phyloP scores from a whole-genome alignment of 2,113 vertebrate genomes.

The Perccottus glenii region DNA sequence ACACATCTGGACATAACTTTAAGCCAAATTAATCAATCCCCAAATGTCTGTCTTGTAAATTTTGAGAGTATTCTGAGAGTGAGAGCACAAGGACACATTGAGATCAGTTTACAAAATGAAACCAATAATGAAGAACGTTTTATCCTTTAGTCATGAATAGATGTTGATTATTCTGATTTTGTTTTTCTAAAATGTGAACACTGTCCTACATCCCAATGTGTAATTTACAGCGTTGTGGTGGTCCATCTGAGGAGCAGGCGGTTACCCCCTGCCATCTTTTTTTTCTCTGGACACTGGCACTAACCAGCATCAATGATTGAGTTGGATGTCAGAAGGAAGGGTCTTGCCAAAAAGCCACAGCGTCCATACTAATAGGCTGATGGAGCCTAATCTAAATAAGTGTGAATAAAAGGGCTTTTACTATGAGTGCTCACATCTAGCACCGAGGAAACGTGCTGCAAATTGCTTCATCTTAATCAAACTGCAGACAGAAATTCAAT shows the following conservation, averaged over 20 bases:
- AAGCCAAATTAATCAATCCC: too few species aligned
- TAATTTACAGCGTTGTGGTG: constrained; percentile 44
- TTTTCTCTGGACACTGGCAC: constrained; percentile 56
- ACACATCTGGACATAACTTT: too few species aligned
- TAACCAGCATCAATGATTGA: constrained; percentile 65
- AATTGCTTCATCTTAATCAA: constrained; percentile 46
- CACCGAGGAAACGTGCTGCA: constrained; percentile 24
- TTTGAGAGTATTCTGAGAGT: too few species aligned
- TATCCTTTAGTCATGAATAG: too few species aligned
- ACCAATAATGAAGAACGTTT: too few species aligned
- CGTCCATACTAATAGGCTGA: constrained; percentile 63
- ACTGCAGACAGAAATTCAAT: constrained; percentile 35
- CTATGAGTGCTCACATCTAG: constrained; percentile 51
- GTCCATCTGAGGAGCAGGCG: constrained; percentile 46
- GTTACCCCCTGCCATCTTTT: constrained; percentile 43
- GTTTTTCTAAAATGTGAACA: constrained; percentile 16
- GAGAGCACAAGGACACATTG: too few species aligned
- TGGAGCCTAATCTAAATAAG: constrained; percentile 66
- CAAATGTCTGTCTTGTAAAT: too few species aligned
- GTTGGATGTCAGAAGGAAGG: constrained; percentile 63
- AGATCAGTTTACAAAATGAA: too few species aligned
- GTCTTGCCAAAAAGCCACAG: constrained; percentile 53
- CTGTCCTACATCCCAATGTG: constrained; percentile 21
- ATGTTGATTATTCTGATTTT: too few species aligned
- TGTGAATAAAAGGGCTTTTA: constrained; percentile 67